phyloP scores from a whole-genome alignment of 2,888 invertebrate genomes.

The Machimus rusticus region DNA sequence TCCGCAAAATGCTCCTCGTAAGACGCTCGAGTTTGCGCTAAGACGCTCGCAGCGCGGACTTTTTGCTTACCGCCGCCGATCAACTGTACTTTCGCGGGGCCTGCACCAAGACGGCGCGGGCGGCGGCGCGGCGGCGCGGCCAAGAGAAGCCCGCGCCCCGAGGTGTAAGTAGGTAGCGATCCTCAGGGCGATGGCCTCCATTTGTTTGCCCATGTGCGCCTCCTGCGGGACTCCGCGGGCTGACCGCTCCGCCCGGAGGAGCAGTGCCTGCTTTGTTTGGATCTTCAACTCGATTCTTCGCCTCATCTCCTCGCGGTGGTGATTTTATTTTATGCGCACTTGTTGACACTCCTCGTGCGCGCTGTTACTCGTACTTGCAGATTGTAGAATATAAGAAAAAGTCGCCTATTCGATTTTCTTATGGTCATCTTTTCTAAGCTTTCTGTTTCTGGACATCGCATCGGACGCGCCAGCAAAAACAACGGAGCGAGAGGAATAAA shows the following conservation, averaged over 20 bases:
- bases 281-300: neutral
- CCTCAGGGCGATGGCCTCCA: slow-evolving; percentile 38
- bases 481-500: neutral
- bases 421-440: neutral
- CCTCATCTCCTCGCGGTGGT: neutral
- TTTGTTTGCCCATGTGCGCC: slow-evolving; percentile 26
- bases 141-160: neutral
- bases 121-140: neutral
- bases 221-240: neutral
- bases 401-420: neutral
- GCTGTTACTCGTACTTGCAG: neutral
- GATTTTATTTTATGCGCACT: slow-evolving; percentile 5
- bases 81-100: slow-evolving; percentile 39
- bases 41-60: neutral
- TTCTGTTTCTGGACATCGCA: neutral
- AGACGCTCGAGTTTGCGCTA: slow-evolving; percentile 16
- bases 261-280: neutral
- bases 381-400: neutral
- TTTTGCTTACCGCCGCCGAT: slow-evolving; percentile 24
- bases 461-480: neutral
- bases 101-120: neutral
- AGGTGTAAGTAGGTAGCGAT: slow-evolving; percentile 41
- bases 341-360: slow-evolving; percentile 8
- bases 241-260: neutral
- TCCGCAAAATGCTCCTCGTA: slow-evolving; percentile 2